Conservation (phyloP, 1,140 invertebrate species). For the Bombus sibiricus region DNA sequence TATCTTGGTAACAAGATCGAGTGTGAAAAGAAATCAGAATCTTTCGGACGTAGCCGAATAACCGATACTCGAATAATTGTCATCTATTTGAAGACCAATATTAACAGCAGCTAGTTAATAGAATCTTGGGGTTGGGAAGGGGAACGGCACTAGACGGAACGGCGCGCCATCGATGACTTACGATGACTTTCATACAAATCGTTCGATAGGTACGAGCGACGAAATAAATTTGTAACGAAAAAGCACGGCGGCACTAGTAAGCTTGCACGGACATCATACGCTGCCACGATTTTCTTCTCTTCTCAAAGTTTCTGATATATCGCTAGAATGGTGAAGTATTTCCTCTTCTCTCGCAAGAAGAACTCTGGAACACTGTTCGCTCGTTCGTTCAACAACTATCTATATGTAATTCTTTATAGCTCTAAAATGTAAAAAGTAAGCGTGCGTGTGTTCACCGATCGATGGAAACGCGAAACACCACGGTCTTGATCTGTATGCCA, state of each 20-base stretch:
- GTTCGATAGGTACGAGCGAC: slow-evolving; percentile 71
- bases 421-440: slow-evolving; percentile 65
- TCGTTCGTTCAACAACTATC: slow-evolving; percentile 74
- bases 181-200: slow-evolving; percentile 78
- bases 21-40: background rate
- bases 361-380: slow-evolving; percentile 67
- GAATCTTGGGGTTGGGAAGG: too few relatives aligned
- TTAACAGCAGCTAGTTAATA: too few relatives aligned
- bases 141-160: slow-evolving; percentile 35
- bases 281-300: slow-evolving; percentile 69
- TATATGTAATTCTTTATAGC: slow-evolving; percentile 56
- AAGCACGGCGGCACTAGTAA: slow-evolving; percentile 81
- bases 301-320: slow-evolving; percentile 51
- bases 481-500: background rate
- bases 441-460: slow-evolving; percentile 43
- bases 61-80: background rate
- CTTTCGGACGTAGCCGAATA: background rate
- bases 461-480: slow-evolving; percentile 13
- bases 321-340: slow-evolving; percentile 55
- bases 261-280: slow-evolving; percentile 82
- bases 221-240: slow-evolving; percentile 65
- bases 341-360: slow-evolving; percentile 44
- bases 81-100: background rate
- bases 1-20: background rate
- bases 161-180: slow-evolving; percentile 59